A percentile compares a stretch with the other conserved stretches of the same genome.
Evolutionary conservation across 2,888 invertebrate species (phyloP).

Genomic region (Conomelus anceps): DNA sequence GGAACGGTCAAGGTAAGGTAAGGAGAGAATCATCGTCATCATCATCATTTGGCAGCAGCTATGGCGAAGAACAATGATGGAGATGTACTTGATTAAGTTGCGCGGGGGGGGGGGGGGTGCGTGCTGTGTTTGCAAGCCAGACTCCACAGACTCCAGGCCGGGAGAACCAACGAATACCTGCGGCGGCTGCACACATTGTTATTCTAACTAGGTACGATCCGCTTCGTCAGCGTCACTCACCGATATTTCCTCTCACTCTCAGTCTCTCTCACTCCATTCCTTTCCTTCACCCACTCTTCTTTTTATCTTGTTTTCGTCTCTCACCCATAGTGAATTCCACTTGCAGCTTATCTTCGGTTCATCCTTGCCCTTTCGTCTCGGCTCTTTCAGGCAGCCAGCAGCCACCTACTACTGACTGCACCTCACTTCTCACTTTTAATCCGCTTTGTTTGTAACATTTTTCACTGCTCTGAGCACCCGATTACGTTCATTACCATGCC

Average conservation of each 20-base stretch:
- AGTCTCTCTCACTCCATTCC: slow-evolving; percentile 9
- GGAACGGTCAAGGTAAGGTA: not conserved
- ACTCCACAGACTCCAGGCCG: not conserved
- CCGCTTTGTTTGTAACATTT: slow-evolving; percentile 11
- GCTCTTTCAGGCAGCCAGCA: not conserved
- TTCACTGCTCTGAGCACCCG: slow-evolving; percentile 2
- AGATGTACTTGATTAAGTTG: not conserved
- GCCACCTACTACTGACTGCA: slow-evolving; percentile 11
- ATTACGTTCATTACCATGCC: not conserved
- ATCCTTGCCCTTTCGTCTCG: not conserved
- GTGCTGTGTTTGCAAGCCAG: not conserved
- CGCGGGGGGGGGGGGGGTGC: not conserved
- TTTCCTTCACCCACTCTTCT: slow-evolving; percentile 19
- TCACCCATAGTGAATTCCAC: not conserved
- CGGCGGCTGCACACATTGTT: not conserved
- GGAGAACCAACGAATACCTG: not conserved
- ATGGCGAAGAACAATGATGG: not conserved
- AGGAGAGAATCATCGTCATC: too few species aligned
- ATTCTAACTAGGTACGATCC: not conserved
- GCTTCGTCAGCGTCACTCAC: not conserved
- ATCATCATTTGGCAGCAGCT: not conserved
- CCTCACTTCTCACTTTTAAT: slow-evolving; percentile 5
- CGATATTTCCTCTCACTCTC: too few species aligned
- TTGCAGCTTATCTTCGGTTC: slow-evolving; percentile 7
- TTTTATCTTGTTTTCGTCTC: slow-evolving; percentile 17